Evolutionary conservation across 2,888 invertebrate species (phyloP), one percentile per base, ranked within the genome.

Genomic region (Mactromeris polynyma): DNA sequence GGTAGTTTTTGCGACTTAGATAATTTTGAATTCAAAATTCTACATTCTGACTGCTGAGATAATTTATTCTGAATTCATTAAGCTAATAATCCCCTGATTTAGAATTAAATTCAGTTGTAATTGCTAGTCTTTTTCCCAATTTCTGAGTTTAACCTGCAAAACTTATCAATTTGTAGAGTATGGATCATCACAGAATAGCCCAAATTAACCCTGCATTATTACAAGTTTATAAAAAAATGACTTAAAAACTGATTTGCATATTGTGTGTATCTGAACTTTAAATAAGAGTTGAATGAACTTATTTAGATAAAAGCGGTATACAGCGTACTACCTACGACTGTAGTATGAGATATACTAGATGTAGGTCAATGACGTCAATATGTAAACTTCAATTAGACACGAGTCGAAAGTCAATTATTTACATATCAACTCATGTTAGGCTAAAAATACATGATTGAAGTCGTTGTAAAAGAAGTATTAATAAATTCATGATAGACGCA

Each of bases 321-420:
- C 26, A 64, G 9, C 26, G 26, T 64, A 64, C n/a, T 17, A 64
- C 26, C 58, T n/a, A 26, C 19, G 51, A 6, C 11, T 51, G 51
- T 51, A 51, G 2, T 51, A 6, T 9, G 58, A 64, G 58, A 26
- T 64, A 64, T 64, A 64, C 58, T 64, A n/a, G 58, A 64, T 64
- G n/a, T 64, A 64, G 58, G 58, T 64, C 58, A 64, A 46, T 64
- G 58, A 64, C 58, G 58, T 64, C 58, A 64, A 64, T 64, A 64
- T n/a, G 58, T 26, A 58, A 64, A 64, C 58, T 64, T 64, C 58
- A 26, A 7, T 64, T 64, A 64, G 9, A 64, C 58, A 26, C 58
- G 26, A 64, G 26, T 64, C 26, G n/a, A n/a, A n/a, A n/a, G n/a
- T 64, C 58, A 64, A 26, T 64, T n/a, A 26, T 64, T 1, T 64